Evolutionary conservation across 2,888 invertebrate genomes (phyloP).

Genomic region (Oasisia sp.): DNA sequence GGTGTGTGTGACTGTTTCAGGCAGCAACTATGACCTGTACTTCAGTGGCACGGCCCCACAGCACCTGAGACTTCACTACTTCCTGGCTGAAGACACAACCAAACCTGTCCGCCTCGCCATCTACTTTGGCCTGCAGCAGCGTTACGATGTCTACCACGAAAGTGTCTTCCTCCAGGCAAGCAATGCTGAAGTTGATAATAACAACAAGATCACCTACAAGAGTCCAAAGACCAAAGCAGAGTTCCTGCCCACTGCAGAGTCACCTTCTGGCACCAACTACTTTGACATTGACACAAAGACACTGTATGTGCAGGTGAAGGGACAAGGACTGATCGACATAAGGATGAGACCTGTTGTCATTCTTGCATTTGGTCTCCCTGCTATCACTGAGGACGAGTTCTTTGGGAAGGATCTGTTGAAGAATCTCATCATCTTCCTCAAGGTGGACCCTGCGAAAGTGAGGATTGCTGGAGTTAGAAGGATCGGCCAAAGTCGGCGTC

Average conservation of each 20-base stretch:
- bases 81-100: background rate
- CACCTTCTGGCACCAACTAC: constrained; percentile 49
- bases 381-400: constrained; percentile 55
- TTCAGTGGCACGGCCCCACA: constrained; percentile 53
- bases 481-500: background rate
- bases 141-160: background rate
- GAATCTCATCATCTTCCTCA: constrained; percentile 54
- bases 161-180: background rate
- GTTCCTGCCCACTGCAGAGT: background rate
- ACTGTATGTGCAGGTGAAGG: constrained; percentile 49
- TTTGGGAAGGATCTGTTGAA: constrained; percentile 53
- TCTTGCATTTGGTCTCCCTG: constrained; percentile 38
- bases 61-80: constrained; percentile 44
- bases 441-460: background rate
- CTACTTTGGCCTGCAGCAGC: constrained; percentile 13
- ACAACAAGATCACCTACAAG: background rate
- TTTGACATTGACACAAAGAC: constrained; percentile 45
- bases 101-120: constrained; percentile 17
- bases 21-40: constrained; percentile 48
- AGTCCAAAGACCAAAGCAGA: background rate
- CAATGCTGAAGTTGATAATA: background rate
- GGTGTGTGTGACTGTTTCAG: constrained; percentile 37
- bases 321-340: constrained; percentile 44
- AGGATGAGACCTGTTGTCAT: constrained; percentile 45
- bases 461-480: background rate